These are phyloP conservation scores for Zootoca vivipara DNA, from an alignment of 2,113 vertebrate genomes.

Conservation along the genomic window DNA sequence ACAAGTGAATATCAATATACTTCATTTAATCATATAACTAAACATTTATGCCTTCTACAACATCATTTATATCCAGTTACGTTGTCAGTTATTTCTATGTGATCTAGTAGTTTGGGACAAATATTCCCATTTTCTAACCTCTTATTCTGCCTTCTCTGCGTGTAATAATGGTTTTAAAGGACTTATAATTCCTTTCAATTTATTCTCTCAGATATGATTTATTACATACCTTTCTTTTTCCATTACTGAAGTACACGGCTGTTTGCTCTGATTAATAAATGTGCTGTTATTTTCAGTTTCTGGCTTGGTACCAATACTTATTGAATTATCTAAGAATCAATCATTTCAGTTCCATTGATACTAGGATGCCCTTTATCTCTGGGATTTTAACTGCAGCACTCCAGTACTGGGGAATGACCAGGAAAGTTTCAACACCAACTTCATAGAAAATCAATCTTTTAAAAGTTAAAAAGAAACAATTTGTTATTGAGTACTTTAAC, in stretches of 20 bases:
- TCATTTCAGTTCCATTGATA: not conserved
- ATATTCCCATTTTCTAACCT: not conserved
- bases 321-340: not conserved
- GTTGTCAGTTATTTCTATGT: not conserved
- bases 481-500: too few relatives aligned
- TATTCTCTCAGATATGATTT: too few relatives aligned
- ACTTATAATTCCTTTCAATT: not conserved
- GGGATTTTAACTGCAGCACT: not conserved
- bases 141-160: not conserved
- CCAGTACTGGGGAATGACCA: not conserved
- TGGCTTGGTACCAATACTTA: not conserved
- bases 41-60: not conserved
- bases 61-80: not conserved
- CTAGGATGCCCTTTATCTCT: not conserved
- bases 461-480: too few relatives aligned
- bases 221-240: not conserved
- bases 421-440: too few relatives aligned
- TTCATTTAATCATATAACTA: not conserved
- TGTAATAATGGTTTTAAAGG: not conserved
- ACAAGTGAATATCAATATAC: not conserved
- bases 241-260: not conserved
- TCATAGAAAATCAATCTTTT: too few relatives aligned
- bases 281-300: not conserved
- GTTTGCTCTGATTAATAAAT: not conserved
- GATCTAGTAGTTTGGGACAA: not conserved